These are phyloP conservation scores for Ploceus nigricollis DNA, from an alignment of 2,113 vertebrate genomes.

Conservation along the genomic window DNA sequence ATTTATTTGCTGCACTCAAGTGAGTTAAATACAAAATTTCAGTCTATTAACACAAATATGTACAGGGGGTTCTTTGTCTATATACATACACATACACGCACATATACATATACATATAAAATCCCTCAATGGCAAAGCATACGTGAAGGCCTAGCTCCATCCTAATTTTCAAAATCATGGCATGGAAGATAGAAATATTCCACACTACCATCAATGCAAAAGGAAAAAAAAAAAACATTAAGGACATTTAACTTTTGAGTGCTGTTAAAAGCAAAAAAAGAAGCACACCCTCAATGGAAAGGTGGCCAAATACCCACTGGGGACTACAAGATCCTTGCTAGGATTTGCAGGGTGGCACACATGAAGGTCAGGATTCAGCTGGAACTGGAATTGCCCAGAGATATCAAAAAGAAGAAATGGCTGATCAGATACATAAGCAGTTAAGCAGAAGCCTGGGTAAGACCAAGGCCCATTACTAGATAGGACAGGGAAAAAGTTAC, in stretches of 20 bases:
- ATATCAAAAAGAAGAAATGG: neutral
- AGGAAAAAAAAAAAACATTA: neutral
- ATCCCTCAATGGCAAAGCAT: neutral
- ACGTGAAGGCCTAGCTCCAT: neutral
- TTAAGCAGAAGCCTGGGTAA: neutral
- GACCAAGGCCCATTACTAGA: neutral
- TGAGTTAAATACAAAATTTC: neutral
- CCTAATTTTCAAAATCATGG: neutral
- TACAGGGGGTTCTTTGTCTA: too few relatives aligned
- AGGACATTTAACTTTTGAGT: neutral
- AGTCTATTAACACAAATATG: neutral
- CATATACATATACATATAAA: neutral
- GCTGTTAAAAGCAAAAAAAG: neutral
- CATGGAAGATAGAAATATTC: neutral
- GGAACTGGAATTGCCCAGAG: neutral
- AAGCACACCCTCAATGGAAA: neutral
- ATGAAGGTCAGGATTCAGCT: neutral
- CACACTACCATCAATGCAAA: neutral
- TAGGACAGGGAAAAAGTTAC: neutral
- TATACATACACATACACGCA: fast-evolving
- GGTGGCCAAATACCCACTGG: neutral
- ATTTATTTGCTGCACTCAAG: neutral
- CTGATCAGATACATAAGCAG: neutral
- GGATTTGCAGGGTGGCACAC: neutral
- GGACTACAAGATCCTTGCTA: neutral